Evolutionary conservation across 2,797 vertebrate genomes (phyloP).

Genomic region (Xerus rutilus): DNA sequence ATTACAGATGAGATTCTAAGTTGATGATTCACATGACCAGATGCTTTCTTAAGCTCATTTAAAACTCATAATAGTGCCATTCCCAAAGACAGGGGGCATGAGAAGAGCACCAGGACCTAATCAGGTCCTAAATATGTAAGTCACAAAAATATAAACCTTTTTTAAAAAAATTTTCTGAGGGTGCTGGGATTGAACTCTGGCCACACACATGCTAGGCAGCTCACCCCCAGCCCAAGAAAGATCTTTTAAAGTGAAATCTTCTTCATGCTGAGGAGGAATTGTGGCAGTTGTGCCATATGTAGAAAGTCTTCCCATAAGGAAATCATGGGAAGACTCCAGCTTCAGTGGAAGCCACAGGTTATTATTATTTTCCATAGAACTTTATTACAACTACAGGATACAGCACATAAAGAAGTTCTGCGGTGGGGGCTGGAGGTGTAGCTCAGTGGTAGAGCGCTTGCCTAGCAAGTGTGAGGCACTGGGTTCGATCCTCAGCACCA

Average conservation of each 20-base stretch:
- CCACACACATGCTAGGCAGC: background rate
- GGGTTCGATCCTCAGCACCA: no score
- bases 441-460: no score
- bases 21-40: constrained; percentile 28
- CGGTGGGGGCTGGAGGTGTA: no score
- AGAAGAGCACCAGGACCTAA: background rate
- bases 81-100: background rate
- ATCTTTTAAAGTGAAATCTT: background rate
- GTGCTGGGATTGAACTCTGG: background rate
- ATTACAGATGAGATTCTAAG: background rate
- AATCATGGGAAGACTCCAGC: background rate
- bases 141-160: background rate
- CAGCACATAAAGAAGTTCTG: background rate
- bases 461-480: no score
- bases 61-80: background rate
- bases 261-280: background rate
- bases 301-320: background rate
- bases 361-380: background rate
- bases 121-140: background rate
- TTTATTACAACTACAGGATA: background rate
- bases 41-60: background rate
- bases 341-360: background rate
- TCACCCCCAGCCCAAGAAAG: background rate
- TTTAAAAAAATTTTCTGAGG: background rate
- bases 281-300: background rate